Evolutionary conservation across 2,888 invertebrate species (phyloP).

Genomic region (Pseudococcus jackbeardsleyi): DNA sequence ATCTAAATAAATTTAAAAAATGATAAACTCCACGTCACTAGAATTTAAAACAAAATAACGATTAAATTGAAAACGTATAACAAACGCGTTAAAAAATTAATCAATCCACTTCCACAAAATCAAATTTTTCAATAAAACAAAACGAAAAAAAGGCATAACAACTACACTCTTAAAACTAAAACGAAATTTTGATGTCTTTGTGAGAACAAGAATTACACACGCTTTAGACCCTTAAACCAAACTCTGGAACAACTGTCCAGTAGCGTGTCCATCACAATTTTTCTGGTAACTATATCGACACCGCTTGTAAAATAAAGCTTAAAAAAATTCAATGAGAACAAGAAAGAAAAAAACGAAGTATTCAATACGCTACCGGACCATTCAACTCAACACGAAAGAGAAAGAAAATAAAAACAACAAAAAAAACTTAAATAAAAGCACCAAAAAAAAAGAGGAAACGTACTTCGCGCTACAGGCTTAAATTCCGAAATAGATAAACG

Average conservation of each 20-base stretch:
- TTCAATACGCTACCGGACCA: slow-evolving; percentile 46
- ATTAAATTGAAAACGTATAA: background rate
- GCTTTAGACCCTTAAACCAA: slow-evolving; percentile 37
- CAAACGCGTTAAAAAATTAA: background rate
- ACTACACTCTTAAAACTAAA: slow-evolving; percentile 19
- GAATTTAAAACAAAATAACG: slow-evolving; percentile 17
- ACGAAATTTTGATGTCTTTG: slow-evolving; percentile 56
- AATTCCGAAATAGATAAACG: slow-evolving; percentile 47
- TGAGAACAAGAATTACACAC: slow-evolving; percentile 25
- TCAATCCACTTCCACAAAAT: slow-evolving; percentile 5
- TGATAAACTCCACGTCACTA: background rate
- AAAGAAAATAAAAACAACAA: slow-evolving; percentile 10
- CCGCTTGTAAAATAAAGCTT: slow-evolving; percentile 11
- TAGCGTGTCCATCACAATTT: slow-evolving; percentile 35
- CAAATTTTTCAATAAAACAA: slow-evolving; percentile 2
- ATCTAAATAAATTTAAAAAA: background rate
- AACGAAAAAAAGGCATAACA: slow-evolving; percentile 6
- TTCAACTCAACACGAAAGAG: slow-evolving; percentile 13
- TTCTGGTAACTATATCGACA: slow-evolving; percentile 49
- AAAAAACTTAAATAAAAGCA: slow-evolving; percentile 57
- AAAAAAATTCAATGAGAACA: slow-evolving; percentile 35
- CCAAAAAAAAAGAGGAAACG: slow-evolving; percentile 56
- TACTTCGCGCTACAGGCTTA: slow-evolving; percentile 61
- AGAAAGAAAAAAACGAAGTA: slow-evolving; percentile 7
- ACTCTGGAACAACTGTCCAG: slow-evolving; percentile 20